Base-by-base conservation (phyloP, 2,113 vertebrate species). In the Ahaetulla prasina region DNA sequence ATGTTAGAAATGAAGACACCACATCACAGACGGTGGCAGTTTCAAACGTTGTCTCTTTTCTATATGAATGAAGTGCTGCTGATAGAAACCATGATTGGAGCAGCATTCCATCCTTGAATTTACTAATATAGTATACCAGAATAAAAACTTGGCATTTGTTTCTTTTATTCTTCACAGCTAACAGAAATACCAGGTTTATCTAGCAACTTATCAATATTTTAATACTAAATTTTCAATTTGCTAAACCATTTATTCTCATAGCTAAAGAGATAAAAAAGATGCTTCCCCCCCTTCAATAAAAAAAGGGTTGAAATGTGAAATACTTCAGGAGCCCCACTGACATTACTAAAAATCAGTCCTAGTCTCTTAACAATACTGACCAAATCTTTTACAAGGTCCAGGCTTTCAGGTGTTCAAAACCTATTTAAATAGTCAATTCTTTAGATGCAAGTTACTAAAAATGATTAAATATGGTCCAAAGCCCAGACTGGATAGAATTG, bases 101-200 rank as follows among this genome's bases (percentile, higher is more conserved):
- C 93, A 97, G 96, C 94, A 97, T 96, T 95, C 95, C 93, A 94
- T 94, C 96, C 96, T 95, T 96, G 96, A 95, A 80, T 93, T 96
- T 96, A 98, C 96, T 97, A 98, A 98, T 97, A 97, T 93, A 97
- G 97, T 96, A 97, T 97, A 94, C 95, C 96, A 95, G 95, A 96
- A 96, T 95, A 97, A 94, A 94, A 97, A 97, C 96, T 95, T 96
- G 96, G 96, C 94, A 97, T 96, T 96, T 96, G 97, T 95, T 95
- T 95, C 96, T 94, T 94, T 91, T 95, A 95, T 94, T 97, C 96
- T 97, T 96, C 96, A 96, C 88, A 95, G 88, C 96, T 96, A 96
- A 97, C 92, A 96, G 95, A 95, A 85, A 94, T 95, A 97, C 95
- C 92, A 96, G 95, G 94, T 96, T 97, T 94, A 96, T 97, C 93